Conservation (phyloP, 2,113 vertebrate species). For the Alethe castanea region DNA sequence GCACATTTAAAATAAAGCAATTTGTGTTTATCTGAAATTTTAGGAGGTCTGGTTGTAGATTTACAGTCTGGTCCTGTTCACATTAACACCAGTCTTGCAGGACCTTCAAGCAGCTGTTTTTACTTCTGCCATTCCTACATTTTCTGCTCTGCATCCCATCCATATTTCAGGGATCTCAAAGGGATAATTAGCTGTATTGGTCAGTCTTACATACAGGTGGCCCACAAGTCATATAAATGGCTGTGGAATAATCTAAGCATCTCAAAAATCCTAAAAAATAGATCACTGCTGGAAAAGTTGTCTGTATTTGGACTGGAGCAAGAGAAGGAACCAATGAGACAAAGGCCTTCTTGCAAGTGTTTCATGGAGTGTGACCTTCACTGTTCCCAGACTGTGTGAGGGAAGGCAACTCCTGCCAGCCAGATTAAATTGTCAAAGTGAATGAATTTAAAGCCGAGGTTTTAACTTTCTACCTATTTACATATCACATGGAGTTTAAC, state of each 20-base stretch:
- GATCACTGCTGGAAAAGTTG: neutral
- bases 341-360: neutral
- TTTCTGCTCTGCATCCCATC: neutral
- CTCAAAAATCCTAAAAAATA: neutral
- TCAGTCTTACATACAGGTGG: neutral
- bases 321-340: neutral
- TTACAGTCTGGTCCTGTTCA: neutral
- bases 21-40: neutral
- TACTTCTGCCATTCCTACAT: neutral
- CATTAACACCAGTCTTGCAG: neutral
- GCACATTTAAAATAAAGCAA: neutral
- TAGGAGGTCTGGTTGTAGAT: neutral
- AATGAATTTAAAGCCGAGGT: constrained; percentile 3
- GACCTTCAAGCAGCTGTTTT: neutral
- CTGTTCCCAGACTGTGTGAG: neutral
- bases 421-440: neutral
- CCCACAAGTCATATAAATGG: neutral
- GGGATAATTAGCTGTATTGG: neutral
- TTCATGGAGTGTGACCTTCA: neutral
- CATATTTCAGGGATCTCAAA: neutral
- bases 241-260: neutral
- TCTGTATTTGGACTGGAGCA: neutral
- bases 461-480: constrained; percentile 44
- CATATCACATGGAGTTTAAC: constrained; percentile 40
- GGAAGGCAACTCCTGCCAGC: neutral